These are phyloP conservation scores for Venustaconcha ellipsiformis DNA, from an alignment of 1,140 invertebrate species.

Conservation along the genomic window DNA sequence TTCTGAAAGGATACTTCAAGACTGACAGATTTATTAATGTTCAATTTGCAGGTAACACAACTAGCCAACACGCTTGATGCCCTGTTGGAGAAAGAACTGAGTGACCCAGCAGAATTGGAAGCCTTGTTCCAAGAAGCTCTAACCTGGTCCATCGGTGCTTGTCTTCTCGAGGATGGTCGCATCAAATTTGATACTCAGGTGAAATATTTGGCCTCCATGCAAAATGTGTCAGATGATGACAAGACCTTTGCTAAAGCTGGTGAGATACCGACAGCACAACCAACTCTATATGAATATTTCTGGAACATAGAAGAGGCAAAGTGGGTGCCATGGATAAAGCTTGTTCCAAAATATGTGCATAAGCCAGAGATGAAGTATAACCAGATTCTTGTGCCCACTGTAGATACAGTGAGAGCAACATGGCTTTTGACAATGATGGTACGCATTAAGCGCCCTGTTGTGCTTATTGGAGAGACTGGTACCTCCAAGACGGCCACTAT, in stretches of 20 bases:
- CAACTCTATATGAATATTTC: slow-evolving; percentile 85
- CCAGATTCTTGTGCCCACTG: slow-evolving; percentile 89
- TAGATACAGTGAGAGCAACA: slow-evolving; percentile 84
- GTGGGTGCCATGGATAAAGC: slow-evolving; percentile 89
- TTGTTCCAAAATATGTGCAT: slow-evolving; percentile 83
- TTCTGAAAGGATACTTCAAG: no score
- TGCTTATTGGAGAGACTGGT: slow-evolving; percentile 89
- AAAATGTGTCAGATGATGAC: slow-evolving; percentile 69
- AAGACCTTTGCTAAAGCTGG: slow-evolving; percentile 76
- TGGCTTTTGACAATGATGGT: slow-evolving; percentile 86
- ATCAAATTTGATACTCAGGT: slow-evolving; percentile 83
- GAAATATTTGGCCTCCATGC: slow-evolving; percentile 81
- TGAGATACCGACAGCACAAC: slow-evolving; percentile 77
- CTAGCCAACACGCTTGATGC: slow-evolving; percentile 85
- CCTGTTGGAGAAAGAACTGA: slow-evolving; percentile 67
- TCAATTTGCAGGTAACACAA: slow-evolving; percentile 77
- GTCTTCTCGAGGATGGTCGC: slow-evolving; percentile 78
- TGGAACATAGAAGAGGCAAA: slow-evolving; percentile 75
- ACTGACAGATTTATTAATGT: not conserved
- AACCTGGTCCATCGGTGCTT: slow-evolving; percentile 87
- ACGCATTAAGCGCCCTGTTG: slow-evolving; percentile 80
- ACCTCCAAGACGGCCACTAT: slow-evolving; percentile 92
- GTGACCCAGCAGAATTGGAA: slow-evolving; percentile 73
- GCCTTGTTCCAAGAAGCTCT: slow-evolving; percentile 82
- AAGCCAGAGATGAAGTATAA: slow-evolving; percentile 79